phyloP scores from a whole-genome alignment of 2,888 invertebrate genomes.

The Drosophila vallismaia region DNA sequence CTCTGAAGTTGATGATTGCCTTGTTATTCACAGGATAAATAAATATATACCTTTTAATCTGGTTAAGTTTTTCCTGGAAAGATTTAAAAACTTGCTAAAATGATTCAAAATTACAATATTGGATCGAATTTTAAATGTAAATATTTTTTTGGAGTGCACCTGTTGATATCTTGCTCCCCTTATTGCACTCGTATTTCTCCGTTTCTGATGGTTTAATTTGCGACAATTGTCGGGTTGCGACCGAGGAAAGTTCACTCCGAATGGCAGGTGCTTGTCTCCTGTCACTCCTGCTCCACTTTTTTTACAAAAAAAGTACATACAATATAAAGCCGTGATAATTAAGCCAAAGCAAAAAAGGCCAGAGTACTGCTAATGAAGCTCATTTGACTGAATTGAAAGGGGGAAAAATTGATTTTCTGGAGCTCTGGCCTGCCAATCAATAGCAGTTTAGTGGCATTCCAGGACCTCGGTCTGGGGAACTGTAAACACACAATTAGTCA shows the following conservation, averaged over 20 bases:
- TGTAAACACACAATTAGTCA: slow-evolving; percentile 30
- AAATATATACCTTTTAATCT: background rate
- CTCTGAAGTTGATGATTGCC: background rate
- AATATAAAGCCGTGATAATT: slow-evolving; percentile 51
- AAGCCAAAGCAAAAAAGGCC: slow-evolving; percentile 40
- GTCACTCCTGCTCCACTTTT: slow-evolving; percentile 34
- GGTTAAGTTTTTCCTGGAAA: background rate
- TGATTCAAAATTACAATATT: background rate
- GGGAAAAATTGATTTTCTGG: slow-evolving; percentile 30
- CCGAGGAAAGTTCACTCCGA: slow-evolving; percentile 47
- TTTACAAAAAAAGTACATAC: slow-evolving; percentile 1
- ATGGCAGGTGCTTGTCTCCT: slow-evolving; percentile 51
- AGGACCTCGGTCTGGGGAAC: slow-evolving; percentile 30
- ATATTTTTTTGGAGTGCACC: background rate
- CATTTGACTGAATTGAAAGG: slow-evolving; percentile 50
- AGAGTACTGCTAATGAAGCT: slow-evolving; percentile 47
- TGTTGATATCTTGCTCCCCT: background rate
- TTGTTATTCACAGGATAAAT: background rate
- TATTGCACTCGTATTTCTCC: slow-evolving; percentile 5
- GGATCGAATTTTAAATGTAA: background rate
- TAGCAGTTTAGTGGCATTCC: slow-evolving; percentile 31
- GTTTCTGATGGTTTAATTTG: slow-evolving; percentile 61
- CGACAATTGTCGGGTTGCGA: slow-evolving; percentile 70
- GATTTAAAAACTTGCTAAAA: background rate
- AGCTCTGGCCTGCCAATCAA: slow-evolving; percentile 21